A percentile compares a stretch with the other conserved stretches of the same genome.
These are phyloP conservation scores for Lophius piscatorius DNA, from an alignment of 2,113 vertebrate species.

Conservation along the genomic window DNA sequence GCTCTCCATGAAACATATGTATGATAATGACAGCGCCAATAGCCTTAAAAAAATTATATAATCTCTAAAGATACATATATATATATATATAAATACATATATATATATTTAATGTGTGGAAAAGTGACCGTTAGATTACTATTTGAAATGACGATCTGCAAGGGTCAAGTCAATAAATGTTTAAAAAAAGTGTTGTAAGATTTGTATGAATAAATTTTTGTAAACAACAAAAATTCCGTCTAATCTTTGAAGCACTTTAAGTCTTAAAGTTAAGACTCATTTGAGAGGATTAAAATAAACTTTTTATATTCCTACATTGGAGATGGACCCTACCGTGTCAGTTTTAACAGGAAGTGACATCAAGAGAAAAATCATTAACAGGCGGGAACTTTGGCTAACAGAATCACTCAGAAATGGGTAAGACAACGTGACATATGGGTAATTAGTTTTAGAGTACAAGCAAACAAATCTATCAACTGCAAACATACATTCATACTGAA, in stretches of 20 bases:
- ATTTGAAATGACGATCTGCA: conserved; percentile 87
- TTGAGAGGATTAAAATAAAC: conserved; percentile 2
- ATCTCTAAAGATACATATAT: conserved; percentile 84
- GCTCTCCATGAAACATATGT: conserved; percentile 85
- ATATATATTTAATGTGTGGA: conserved; percentile 93
- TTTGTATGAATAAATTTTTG: conserved; percentile 99
- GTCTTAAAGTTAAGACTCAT: conserved; percentile 30
- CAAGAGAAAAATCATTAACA: too few relatives aligned
- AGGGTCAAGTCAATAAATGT: conserved; percentile 92
- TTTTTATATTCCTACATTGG: not conserved
- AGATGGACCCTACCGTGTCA: not conserved
- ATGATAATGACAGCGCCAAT: conserved; percentile 86
- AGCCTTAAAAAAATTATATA: conserved; percentile 92
- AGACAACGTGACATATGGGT: too few relatives aligned
- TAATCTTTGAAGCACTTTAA: conserved; percentile 87
- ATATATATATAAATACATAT: too few relatives aligned
- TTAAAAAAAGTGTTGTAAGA: conserved; percentile 93
- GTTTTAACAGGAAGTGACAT: too few relatives aligned
- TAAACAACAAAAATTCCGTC: conserved; percentile 94
- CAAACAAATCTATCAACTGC: not conserved
- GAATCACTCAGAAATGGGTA: too few relatives aligned
- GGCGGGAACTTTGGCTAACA: too few relatives aligned
- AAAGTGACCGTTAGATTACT: conserved; percentile 82
- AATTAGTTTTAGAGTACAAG: not conserved
- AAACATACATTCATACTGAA: conserved; percentile 9